These are phyloP conservation scores for Gadus macrocephalus DNA, from an alignment of 2,113 vertebrate genomes.

Conservation along the genomic window DNA sequence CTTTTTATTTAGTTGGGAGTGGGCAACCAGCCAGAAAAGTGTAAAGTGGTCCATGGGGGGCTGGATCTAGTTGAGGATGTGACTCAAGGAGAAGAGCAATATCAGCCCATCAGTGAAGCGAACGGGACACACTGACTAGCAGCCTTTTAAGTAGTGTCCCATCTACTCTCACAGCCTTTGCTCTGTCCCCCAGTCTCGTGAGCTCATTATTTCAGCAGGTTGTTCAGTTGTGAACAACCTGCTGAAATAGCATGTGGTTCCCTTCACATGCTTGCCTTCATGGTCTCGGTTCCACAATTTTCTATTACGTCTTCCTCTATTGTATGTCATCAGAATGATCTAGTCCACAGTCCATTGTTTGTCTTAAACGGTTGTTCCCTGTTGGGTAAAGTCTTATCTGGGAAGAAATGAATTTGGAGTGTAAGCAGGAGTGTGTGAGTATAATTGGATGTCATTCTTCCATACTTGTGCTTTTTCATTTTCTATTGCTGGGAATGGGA, in stretches of 20 bases:
- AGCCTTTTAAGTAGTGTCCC: too few species aligned
- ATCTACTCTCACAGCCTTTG: constrained; percentile 3
- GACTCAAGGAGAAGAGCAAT: not conserved
- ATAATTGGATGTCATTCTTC: not conserved
- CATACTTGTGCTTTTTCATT: too few species aligned
- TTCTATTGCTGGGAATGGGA: too few species aligned
- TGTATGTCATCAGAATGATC: not conserved
- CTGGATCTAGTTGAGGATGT: not conserved
- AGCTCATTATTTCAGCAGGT: not conserved
- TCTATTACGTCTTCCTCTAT: not conserved
- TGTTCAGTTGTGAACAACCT: constrained; percentile 7
- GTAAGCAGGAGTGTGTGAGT: not conserved
- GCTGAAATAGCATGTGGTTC: constrained; percentile 4
- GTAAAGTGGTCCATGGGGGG: not conserved
- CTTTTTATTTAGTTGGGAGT: not conserved
- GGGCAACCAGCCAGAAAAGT: constrained; percentile 6
- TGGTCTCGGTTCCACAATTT: constrained; percentile 24
- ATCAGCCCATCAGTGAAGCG: too few species aligned
- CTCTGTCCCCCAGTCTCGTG: constrained; percentile 21
- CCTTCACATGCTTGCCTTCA: constrained; percentile 21
- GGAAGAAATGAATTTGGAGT: too few species aligned
- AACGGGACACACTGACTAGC: not conserved
- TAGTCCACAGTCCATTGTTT: constrained; percentile 7
- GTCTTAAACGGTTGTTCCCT: not conserved
- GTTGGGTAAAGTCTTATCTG: not conserved